Conservation (phyloP, 2,113 vertebrate genomes). For the Terrapene triunguis region DNA sequence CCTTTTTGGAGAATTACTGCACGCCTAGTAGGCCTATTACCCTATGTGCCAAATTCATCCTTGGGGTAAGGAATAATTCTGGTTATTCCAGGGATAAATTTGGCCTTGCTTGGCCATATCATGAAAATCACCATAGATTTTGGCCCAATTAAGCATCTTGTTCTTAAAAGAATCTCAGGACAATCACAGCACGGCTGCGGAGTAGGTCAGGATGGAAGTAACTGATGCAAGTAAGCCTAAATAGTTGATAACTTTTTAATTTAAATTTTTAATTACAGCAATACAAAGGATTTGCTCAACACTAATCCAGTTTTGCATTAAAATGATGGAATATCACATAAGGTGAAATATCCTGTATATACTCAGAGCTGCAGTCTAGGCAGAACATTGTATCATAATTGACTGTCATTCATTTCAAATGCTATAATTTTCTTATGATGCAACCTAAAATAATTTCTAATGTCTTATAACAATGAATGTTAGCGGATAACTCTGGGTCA, state of each 20-base stretch:
- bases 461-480: neutral
- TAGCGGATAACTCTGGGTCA: neutral
- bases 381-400: neutral
- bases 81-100: neutral
- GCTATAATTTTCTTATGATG: neutral
- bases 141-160: neutral
- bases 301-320: neutral
- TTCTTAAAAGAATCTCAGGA: neutral
- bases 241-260: slow-evolving; percentile 25
- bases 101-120: fast-evolving
- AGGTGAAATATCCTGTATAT: neutral
- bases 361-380: neutral
- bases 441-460: neutral
- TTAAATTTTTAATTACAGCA: neutral
- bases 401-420: fast-evolving
- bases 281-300: neutral
- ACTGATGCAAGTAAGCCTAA: slow-evolving; percentile 44
- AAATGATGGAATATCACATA: neutral
- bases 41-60: neutral
- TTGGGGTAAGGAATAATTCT: neutral
- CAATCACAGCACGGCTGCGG: neutral
- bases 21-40: neutral
- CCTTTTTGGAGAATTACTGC: neutral
- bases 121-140: neutral
- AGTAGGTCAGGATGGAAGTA: neutral